Percentiles rank a stretch among this genome's conserved stretches.
Conservation (phyloP, 1,140 invertebrate genomes). For the Pachypsylla venusta region DNA sequence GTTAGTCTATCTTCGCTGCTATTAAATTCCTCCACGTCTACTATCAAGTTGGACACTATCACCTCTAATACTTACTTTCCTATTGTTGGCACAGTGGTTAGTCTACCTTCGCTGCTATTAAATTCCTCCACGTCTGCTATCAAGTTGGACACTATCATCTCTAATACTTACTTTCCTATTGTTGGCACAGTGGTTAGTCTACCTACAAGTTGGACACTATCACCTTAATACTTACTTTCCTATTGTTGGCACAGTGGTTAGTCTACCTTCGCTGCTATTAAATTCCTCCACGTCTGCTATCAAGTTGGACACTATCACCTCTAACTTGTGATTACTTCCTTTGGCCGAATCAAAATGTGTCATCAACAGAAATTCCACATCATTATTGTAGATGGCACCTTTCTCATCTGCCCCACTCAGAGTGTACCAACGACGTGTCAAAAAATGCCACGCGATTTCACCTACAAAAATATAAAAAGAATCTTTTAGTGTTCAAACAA, state of each 20-base stretch:
- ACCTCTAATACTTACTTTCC: slow-evolving; percentile 30
- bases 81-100: slow-evolving; percentile 24
- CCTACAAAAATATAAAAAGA: slow-evolving; percentile 23
- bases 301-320: slow-evolving; percentile 19
- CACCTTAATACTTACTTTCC: slow-evolving; percentile 31
- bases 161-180: too few species aligned
- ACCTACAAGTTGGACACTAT: too few species aligned
- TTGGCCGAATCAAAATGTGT: slow-evolving; percentile 17
- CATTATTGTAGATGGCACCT: slow-evolving; percentile 35
- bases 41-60: too few species aligned
- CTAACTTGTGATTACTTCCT: slow-evolving; percentile 16
- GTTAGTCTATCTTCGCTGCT: too few species aligned
- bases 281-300: slow-evolving; percentile 19
- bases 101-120: slow-evolving; percentile 19
- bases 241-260: slow-evolving; percentile 24
- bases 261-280: slow-evolving; percentile 19
- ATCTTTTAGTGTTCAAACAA: too few species aligned
- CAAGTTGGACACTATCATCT: slow-evolving; percentile 19
- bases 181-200: too few species aligned
- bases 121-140: slow-evolving; percentile 19
- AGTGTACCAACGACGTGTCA: slow-evolving; percentile 38
- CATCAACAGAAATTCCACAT: slow-evolving; percentile 32
- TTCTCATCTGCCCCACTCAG: slow-evolving; percentile 34
- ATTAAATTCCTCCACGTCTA: slow-evolving; percentile 20
- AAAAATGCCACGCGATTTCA: slow-evolving; percentile 33